These are phyloP conservation scores for Blera fallax DNA, from an alignment of 2,888 invertebrate species.

Conservation along the genomic window DNA sequence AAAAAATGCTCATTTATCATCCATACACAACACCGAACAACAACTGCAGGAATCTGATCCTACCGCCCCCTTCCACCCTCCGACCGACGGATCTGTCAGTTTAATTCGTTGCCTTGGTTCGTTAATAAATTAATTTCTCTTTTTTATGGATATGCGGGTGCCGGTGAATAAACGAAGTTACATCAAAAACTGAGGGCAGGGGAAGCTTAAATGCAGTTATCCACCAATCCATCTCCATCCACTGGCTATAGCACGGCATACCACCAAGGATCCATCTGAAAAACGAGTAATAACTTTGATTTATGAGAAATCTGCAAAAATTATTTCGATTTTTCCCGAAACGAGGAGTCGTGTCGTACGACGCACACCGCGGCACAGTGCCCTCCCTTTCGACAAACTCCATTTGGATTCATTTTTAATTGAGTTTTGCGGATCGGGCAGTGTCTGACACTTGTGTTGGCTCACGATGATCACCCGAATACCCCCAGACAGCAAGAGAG, in stretches of 20 bases:
- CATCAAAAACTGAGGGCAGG: constrained; percentile 20
- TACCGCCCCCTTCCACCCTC: background rate
- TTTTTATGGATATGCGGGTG: constrained; percentile 42
- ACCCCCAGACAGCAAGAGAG: background rate
- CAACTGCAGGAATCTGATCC: constrained; percentile 53
- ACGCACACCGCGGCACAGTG: background rate
- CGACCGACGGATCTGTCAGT: constrained; percentile 48
- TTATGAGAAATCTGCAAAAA: constrained; percentile 65
- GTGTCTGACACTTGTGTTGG: constrained; percentile 38
- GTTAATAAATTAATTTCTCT: constrained; percentile 71
- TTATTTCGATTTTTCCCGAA: constrained; percentile 52
- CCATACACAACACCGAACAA: constrained; percentile 51
- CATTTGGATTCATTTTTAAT: constrained; percentile 65
- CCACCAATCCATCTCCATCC: constrained; percentile 59
- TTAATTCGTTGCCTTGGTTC: constrained; percentile 69
- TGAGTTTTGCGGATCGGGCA: constrained; percentile 62
- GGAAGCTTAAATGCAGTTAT: constrained; percentile 61
- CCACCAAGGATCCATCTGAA: constrained; percentile 45
- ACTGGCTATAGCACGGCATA: background rate
- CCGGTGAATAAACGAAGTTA: constrained; percentile 37
- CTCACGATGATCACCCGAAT: constrained; percentile 23
- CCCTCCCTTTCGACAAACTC: background rate
- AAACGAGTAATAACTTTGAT: constrained; percentile 68
- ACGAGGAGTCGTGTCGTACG: background rate
- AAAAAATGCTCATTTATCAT: constrained; percentile 63